Evolutionary conservation across 2,888 invertebrate genomes (phyloP), one percentile per base, ranked within the genome.

Genomic region (Osedax fenrisi): DNA sequence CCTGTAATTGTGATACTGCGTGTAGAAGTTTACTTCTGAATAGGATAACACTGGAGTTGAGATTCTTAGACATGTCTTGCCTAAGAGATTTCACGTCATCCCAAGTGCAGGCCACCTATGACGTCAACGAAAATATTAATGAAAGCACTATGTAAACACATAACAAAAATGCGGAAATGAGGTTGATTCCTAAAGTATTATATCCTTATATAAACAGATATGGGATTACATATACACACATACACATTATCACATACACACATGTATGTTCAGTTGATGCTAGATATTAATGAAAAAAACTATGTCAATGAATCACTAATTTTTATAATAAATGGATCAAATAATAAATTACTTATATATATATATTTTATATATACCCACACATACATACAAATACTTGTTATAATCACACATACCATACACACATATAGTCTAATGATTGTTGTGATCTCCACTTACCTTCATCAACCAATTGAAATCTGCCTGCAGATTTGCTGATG

Each of bases 391-490:
- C n/a, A n/a, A n/a, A n/a, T n/a, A n/a, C n/a, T n/a, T n/a, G n/a
- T n/a, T n/a, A n/a, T n/a, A n/a, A n/a, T n/a, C n/a, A n/a, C n/a
- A n/a, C n/a, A n/a, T n/a, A n/a, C n/a, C n/a, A n/a, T n/a, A n/a
- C n/a, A n/a, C n/a, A n/a, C n/a, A n/a, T n/a, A n/a, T n/a, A n/a
- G n/a, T 21, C 27, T 26, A 17, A 17, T 25, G 13, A 26, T 26
- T 26, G 25, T 3, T 10, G 25, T 69, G 26, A 21, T 27, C n/a
- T 67, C n/a, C 13, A 71, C 25, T 64, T 83, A 91, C 90, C 89
- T 94, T 95, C 91, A 97, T 93, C 25, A 97, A 88, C 97, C 97
- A 98, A 84, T 96, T 92, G 85, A 94, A 92, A 85, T 97, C 97
- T 76, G 89, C 90, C 84, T 94, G 90, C 0, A 95, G 89, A 62